These are phyloP conservation scores for Neocloeon triangulifer DNA, from an alignment of 1,140 invertebrate genomes.

Conservation along the genomic window DNA sequence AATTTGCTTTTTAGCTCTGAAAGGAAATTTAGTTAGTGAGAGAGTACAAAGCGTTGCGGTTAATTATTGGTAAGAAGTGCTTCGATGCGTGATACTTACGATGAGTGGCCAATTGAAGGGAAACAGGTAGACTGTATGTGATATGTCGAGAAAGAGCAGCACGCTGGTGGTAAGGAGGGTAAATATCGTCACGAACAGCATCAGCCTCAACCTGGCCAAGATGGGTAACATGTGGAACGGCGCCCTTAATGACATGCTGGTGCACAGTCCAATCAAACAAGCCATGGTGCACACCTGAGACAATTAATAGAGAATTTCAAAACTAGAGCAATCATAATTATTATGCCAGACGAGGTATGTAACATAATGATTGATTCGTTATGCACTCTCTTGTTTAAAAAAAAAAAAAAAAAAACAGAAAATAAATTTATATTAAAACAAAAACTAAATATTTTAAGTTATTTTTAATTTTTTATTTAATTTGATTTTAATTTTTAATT, in stretches of 20 bases:
- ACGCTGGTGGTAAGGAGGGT: slow-evolving; percentile 56
- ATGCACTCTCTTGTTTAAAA: too few relatives aligned
- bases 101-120: slow-evolving; percentile 62
- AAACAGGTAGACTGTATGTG: slow-evolving; percentile 54
- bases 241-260: slow-evolving; percentile 49
- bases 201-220: slow-evolving; percentile 33
- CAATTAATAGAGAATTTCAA: slow-evolving; percentile 8
- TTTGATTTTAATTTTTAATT: too few relatives aligned
- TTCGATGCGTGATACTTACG: slow-evolving; percentile 26
- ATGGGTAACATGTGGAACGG: slow-evolving; percentile 36
- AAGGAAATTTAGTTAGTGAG: slow-evolving; percentile 6
- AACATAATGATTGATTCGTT: too few relatives aligned
- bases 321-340: too few relatives aligned
- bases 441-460: too few relatives aligned
- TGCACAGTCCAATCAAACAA: slow-evolving; percentile 47
- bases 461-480: too few relatives aligned
- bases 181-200: slow-evolving; percentile 59
- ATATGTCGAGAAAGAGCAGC: slow-evolving; percentile 63
- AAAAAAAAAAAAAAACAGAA: too few relatives aligned
- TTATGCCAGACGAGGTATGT: too few relatives aligned
- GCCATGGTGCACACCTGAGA: slow-evolving; percentile 46
- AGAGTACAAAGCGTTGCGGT: too few relatives aligned
- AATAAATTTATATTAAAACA: too few relatives aligned
- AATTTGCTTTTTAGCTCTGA: background rate
- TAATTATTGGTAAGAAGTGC: too few relatives aligned